Base-by-base conservation (phyloP, 2,888 invertebrate genomes). In the Xestia sexstrigata region DNA sequence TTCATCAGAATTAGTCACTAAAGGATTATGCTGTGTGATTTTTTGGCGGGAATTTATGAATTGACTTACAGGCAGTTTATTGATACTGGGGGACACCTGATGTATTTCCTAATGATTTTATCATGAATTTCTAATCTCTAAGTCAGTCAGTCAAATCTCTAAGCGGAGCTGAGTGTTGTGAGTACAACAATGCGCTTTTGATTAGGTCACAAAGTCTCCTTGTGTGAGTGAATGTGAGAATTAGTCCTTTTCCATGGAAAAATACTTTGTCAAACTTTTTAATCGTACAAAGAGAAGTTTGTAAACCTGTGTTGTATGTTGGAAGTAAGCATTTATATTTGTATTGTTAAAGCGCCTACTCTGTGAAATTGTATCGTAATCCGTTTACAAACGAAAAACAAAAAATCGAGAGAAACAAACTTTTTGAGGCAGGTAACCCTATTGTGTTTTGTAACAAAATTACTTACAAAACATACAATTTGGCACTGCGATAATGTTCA, bases 1-100 rank as follows among this genome's bases (percentile, higher is more conserved):
- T 81, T 78, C 69, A 82, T 76, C 52, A 76, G 26, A 68, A 81
- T 72, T 58, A 52, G 17, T 69, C 60, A 62, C 60, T 62, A 23
- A 13, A 49, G 70, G n/a, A 30, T n/a, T 42, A 17, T 72, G 23
- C 47, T 55, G 20, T 47, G 30, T n/a, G 47, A n/a, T n/a, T 47
- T 63, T 78, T 49, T 45, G 39, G n/a, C 7, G 30, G 9, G 60
- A 23, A n/a, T 39, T n/a, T 30, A 17, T 23, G 13, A 47, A 58
- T 42, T 35, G 20, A 26, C 15, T 42, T 26, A 30, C 3, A 42
- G 5, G 8, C 60, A 30, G 60, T 26, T 15, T 8, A 30, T 60
- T 60, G 30, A 60, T 60, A 15, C 30, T 60, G n/a, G 58, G 15
- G 58, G 58, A 58, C 2, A 15, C 15, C 55, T 55, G 26, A 55